A percentile compares a stretch with the other conserved stretches of the same genome.
Evolutionary conservation across 1,140 invertebrate genomes (phyloP).

Genomic region (Nasonia giraulti): DNA sequence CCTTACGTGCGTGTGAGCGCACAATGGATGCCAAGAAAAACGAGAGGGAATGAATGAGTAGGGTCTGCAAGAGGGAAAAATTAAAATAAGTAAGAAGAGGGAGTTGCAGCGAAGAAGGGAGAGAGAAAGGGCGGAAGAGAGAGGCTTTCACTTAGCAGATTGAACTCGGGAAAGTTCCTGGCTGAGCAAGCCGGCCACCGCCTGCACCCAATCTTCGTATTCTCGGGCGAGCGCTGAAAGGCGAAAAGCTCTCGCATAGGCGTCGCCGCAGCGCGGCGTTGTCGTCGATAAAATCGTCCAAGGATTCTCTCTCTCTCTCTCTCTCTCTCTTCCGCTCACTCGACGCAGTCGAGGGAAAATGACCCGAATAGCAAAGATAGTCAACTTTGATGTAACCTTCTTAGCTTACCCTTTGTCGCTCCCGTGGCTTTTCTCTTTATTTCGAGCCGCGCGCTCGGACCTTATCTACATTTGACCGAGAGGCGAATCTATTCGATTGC

Average conservation of each 20-base stretch:
- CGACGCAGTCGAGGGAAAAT: background rate
- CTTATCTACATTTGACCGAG: conserved; percentile 22
- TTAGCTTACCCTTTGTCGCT: conserved; percentile 19
- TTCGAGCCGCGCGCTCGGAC: background rate
- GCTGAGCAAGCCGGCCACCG: conserved; percentile 3
- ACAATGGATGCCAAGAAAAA: conserved; percentile 1
- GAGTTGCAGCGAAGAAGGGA: background rate
- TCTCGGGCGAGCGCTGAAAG: conserved; percentile 4
- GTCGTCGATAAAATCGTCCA: conserved; percentile 35
- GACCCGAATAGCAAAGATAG: conserved; percentile 19
- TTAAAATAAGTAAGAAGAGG: conserved; percentile 39
- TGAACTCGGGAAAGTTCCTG: conserved; percentile 37
- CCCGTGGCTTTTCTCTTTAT: conserved; percentile 9
- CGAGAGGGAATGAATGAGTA: background rate
- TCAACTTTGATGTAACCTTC: conserved; percentile 33
- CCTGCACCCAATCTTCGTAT: background rate
- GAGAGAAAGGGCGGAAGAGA: background rate
- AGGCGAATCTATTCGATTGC: conserved; percentile 21
- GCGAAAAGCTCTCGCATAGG: conserved; percentile 25
- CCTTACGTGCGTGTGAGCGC: background rate
- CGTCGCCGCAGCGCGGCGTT: background rate
- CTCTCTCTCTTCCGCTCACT: background rate
- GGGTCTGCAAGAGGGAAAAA: conserved; percentile 23
- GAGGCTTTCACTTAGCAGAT: conserved; percentile 50
- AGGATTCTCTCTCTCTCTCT: background rate